These are phyloP conservation scores for Pseudoips prasinana DNA, from an alignment of 2,888 invertebrate genomes.

Conservation along the genomic window DNA sequence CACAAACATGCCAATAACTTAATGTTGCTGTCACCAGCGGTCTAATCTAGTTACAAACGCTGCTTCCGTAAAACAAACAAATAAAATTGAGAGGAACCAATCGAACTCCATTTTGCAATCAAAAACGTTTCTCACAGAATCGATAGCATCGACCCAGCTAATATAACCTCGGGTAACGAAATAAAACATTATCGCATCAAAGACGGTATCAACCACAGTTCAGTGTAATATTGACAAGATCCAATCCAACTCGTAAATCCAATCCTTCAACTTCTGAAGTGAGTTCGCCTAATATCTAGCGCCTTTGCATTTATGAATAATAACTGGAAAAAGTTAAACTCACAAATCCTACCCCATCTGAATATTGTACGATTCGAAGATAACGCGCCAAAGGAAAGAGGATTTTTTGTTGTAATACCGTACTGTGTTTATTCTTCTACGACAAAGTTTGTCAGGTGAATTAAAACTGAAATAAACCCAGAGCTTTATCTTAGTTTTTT, in stretches of 20 bases:
- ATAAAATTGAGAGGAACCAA: no score
- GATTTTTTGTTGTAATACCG: constrained; percentile 27
- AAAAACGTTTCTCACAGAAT: not conserved
- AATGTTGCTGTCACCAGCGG: no score
- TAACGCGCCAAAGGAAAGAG: constrained; percentile 57
- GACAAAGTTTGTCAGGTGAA: constrained; percentile 51
- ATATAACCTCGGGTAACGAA: constrained; percentile 2
- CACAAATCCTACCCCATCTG: constrained; percentile 65
- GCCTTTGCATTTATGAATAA: constrained; percentile 79
- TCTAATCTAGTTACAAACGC: no score
- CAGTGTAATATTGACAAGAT: constrained; percentile 53
- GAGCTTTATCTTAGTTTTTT: no score
- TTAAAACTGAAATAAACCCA: constrained; percentile 45
- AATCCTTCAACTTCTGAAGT: constrained; percentile 63
- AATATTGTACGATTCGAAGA: constrained; percentile 70
- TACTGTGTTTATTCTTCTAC: constrained; percentile 48
- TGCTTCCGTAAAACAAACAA: no score
- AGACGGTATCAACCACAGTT: constrained; percentile 32
- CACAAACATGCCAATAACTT: no score
- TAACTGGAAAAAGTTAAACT: constrained; percentile 74
- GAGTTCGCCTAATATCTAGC: constrained; percentile 66
- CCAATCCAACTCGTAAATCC: constrained; percentile 53
- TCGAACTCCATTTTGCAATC: no score
- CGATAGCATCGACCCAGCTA: not conserved
- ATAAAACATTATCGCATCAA: constrained; percentile 34